Base-by-base conservation (phyloP, 2,797 vertebrate species). In the Propithecus perrieri region DNA sequence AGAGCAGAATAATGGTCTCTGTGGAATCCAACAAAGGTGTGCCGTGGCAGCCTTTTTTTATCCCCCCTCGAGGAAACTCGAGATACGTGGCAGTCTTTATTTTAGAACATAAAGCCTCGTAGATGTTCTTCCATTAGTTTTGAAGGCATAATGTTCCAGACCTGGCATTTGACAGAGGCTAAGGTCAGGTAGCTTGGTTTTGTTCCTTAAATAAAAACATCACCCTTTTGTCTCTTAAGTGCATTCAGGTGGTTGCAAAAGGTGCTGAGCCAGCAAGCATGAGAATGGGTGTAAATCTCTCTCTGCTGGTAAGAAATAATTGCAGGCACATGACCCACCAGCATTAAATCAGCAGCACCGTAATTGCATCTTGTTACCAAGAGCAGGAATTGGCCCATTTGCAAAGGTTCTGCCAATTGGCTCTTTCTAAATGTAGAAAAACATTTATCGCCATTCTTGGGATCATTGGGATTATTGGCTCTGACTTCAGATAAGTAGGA, bases 371-470 rank as follows among this genome's bases (percentile, higher is more conserved):
- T 22, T 15, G 48, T 92, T 96, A 88, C 67, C 57, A 95, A 46
- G 59, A 71, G 35, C 78, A 79, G 78, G 67, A 85, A 89, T 53
- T 43, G 85, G 86, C 48, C 9, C 69, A 46, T 26, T 90, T 75
- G 87, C 72, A 83, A 88, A 38, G n/a, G 30, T 76, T 86, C 94
- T 93, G 72, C 61, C 85, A 90, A 28, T 15, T 92, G 90, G 85
- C 72, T 96, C 78, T 78, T 94, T 92, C 80, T 94, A 91, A 94
- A 92, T 69, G 71, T 76, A 85, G 96, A 48, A 96, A 83, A 96
- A 76, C 55, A 90, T 86, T 93, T 81, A 87, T 81, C 33, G 24
- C 74, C 74, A 79, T 96, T 96, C 95, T 87, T 90, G 55, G 87
- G 61, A 87, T 93, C 84, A 72, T 2, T 95, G 75, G 72, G 87